Evolutionary conservation across 2,888 invertebrate species (phyloP), one percentile per base, ranked within the genome.

Genomic region (Macrosoma leucophasiata): DNA sequence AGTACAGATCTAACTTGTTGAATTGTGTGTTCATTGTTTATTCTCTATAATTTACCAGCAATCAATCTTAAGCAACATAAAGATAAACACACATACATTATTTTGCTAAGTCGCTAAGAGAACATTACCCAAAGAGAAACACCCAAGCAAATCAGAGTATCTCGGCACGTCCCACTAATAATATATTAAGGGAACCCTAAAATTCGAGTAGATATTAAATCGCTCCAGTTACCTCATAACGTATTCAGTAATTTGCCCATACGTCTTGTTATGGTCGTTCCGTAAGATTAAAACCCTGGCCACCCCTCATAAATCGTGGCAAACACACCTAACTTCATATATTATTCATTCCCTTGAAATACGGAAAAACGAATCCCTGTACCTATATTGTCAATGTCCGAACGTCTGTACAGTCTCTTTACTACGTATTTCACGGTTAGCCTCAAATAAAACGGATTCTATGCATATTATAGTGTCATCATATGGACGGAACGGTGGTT

Each of bases 391-490:
- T 75, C 74, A 70, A 71, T 73, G 63, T 56, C 28, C 30, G 34
- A 26, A 40, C 32, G 13, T 29, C 32, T 30, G 2, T 23, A 29
- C 8, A 20, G 26, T 51, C 52, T 53, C 58, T 62, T 62, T 60
- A 59, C 63, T 58, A 56, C 64, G 62, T 58, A 63, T 58, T 70
- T 63, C 56, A 66, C 48, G 54, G 61, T 61, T 62, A 68, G 64
- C 61, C 72, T 68, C 71, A 72, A 75, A 79, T 78, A 81, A 81
- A 79, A 69, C 72, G 69, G 68, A 66, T 58, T 73, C 79, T 66
- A 79, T 84, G 77, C 82, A 84, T 84, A 78, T 76, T 77, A 74
- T 57, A 84, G 78, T 74, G 74, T 70, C 76, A 79, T 81, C 73
- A 82, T 79, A 67, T 62, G 69, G 70, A 48, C 56, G 51, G 56